Base-by-base conservation (phyloP, 1,140 invertebrate species). In the Drosophila grimshawi region DNA sequence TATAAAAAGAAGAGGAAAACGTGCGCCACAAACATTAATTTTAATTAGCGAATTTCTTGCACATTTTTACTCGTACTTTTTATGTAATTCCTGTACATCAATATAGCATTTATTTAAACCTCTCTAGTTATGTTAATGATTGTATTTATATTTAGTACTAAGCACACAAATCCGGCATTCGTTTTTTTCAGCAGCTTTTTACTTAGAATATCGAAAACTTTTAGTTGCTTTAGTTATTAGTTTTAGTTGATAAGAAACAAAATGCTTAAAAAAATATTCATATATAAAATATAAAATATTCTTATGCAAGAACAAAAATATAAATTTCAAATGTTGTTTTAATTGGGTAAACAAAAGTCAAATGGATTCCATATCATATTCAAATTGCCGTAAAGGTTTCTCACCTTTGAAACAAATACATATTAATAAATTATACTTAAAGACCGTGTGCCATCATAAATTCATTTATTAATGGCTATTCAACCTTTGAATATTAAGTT, bases 221-320 rank as follows among this genome's bases (percentile, higher is more conserved):
- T 76, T 61, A 59, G 56, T 77, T 74, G 80, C 76, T 65, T 57
- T 88, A 80, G 77, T 72, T 63, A 35, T 66, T 65, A 81, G 78
- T 61, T 41, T 51, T 78, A 83, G 11, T 35, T 35, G 0, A 29
- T 81, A 85, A 85, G 82, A 76, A 78, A 76, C 41, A 59, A 64
- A 55, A 62, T 65, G 53, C 51, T 49, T 66, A 53, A 70, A 68
- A 71, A 82, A 80, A 88, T 82, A 86, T 74, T 63, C 81, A 78
- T 74, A 88, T 82, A 80, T 71, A 63, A 88, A 86, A 86, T 80
- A 88, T 88, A 83, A 86, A 88, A 86, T 86, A 86, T 86, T 82
- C 76, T 88, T 77, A 78, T 57, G 45, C 64, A 79, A 71, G 53
- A 67, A 76, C 30, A 46, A 66, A 79, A 60, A 74, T 80, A 69